Evolutionary conservation across 2,888 invertebrate species (phyloP).

Genomic region (Phengaris arion): DNA sequence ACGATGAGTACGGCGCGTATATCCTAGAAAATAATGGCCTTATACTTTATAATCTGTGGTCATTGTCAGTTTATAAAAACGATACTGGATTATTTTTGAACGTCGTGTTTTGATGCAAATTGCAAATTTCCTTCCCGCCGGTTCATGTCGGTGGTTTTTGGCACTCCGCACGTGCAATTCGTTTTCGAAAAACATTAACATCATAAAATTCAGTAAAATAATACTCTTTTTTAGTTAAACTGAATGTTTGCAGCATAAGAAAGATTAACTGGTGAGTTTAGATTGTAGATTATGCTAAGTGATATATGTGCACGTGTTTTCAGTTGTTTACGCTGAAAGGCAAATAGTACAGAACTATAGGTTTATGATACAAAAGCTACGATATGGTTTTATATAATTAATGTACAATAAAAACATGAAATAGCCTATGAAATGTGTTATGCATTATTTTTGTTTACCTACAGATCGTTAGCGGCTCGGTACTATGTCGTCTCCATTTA

Average conservation of each 20-base stretch:
- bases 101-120: slow-evolving; percentile 42
- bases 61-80: background rate
- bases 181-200: slow-evolving; percentile 49
- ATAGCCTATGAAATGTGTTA: slow-evolving; percentile 52
- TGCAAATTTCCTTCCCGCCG: slow-evolving; percentile 67
- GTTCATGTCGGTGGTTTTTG: slow-evolving; percentile 65
- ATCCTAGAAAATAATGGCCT: too few relatives aligned
- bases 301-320: slow-evolving; percentile 69
- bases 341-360: slow-evolving; percentile 74
- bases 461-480: slow-evolving; percentile 65
- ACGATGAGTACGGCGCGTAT: too few relatives aligned
- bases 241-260: slow-evolving; percentile 71
- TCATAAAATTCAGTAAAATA: slow-evolving; percentile 32
- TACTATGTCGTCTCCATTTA: slow-evolving; percentile 71
- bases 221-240: slow-evolving; percentile 45
- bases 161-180: slow-evolving; percentile 69
- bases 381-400: slow-evolving; percentile 60
- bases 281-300: slow-evolving; percentile 47
- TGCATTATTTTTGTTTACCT: slow-evolving; percentile 75
- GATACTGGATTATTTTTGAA: slow-evolving; percentile 30
- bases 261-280: slow-evolving; percentile 64
- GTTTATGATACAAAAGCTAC: slow-evolving; percentile 65
- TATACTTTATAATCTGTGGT: background rate
- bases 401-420: slow-evolving; percentile 1
- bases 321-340: slow-evolving; percentile 55